These are phyloP conservation scores for Numenius phaeopus DNA, from an alignment of 2,797 vertebrate genomes.

Conservation along the genomic window DNA sequence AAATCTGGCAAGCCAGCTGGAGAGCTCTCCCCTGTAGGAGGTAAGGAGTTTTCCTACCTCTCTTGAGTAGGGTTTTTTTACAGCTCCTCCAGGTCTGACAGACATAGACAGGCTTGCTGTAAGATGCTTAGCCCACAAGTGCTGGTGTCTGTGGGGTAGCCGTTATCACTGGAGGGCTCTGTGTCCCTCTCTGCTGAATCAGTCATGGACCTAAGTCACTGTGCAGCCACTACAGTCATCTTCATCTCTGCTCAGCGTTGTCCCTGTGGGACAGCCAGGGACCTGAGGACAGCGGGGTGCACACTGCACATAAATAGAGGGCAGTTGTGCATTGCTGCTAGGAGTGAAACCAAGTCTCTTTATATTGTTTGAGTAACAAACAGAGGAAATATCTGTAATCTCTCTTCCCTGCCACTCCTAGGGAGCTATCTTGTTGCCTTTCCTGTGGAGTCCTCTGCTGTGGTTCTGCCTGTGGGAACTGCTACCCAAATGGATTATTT, in stretches of 20 bases:
- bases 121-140: background rate
- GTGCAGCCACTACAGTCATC: fast-evolving
- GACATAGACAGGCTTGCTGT: background rate
- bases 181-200: background rate
- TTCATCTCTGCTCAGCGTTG: background rate
- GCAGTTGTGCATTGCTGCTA: background rate
- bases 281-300: background rate
- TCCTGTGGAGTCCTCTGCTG: slow-evolving; percentile 46
- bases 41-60: background rate
- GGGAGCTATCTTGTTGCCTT: slow-evolving; percentile 53
- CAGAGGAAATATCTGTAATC: slow-evolving; percentile 61
- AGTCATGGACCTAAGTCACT: background rate
- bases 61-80: background rate
- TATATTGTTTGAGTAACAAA: slow-evolving; percentile 63
- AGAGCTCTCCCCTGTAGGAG: background rate
- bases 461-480: slow-evolving; percentile 37
- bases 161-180: background rate
- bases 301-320: background rate
- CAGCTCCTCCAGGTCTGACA: background rate
- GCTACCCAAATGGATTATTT: background rate
- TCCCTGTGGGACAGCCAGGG: background rate
- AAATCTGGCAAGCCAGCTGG: background rate
- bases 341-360: background rate
- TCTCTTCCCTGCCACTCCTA: slow-evolving; percentile 62
- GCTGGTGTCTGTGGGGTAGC: background rate